These are phyloP conservation scores for Sebastes matsubarae DNA, from an alignment of 2,797 vertebrate species.

Conservation along the genomic window DNA sequence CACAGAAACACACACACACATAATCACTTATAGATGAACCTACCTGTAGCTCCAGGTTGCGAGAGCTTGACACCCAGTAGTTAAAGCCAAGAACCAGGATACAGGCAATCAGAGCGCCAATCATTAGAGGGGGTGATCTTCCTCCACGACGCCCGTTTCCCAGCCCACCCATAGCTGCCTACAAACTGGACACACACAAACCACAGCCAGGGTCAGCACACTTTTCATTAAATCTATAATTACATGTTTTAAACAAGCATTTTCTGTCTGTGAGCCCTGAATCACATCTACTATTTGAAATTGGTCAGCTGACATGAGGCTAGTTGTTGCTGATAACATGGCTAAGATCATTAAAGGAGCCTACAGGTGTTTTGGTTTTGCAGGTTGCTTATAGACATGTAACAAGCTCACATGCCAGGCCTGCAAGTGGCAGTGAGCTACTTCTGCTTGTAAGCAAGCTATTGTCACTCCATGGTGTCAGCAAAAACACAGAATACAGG, in stretches of 20 bases:
- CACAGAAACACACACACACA: not conserved
- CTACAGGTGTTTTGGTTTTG: not conserved
- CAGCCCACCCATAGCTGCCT: conserved; percentile 85
- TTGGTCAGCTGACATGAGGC: not conserved
- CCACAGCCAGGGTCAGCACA: not conserved
- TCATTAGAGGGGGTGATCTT: conserved; percentile 89
- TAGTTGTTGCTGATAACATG: not conserved
- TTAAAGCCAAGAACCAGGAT: conserved; percentile 92
- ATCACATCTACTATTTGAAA: not conserved
- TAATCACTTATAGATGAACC: not conserved
- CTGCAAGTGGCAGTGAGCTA: not conserved
- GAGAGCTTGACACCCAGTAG: conserved; percentile 95
- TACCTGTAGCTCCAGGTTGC: conserved; percentile 92
- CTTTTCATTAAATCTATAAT: not conserved
- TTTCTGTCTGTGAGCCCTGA: not conserved
- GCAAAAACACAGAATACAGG: not conserved
- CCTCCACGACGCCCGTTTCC: conserved; percentile 90
- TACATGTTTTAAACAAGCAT: not conserved
- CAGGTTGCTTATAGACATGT: not conserved
- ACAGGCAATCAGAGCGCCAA: conserved; percentile 89
- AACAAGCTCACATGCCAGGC: not conserved
- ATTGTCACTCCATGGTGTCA: not conserved
- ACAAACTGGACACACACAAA: conserved; percentile 28
- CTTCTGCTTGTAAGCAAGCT: not conserved
- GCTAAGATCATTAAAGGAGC: not conserved